Percentiles rank a stretch among this genome's conserved stretches.
These are phyloP conservation scores for Acinonyx jubatus DNA, from an alignment of 2,113 vertebrate genomes.

Conservation along the genomic window DNA sequence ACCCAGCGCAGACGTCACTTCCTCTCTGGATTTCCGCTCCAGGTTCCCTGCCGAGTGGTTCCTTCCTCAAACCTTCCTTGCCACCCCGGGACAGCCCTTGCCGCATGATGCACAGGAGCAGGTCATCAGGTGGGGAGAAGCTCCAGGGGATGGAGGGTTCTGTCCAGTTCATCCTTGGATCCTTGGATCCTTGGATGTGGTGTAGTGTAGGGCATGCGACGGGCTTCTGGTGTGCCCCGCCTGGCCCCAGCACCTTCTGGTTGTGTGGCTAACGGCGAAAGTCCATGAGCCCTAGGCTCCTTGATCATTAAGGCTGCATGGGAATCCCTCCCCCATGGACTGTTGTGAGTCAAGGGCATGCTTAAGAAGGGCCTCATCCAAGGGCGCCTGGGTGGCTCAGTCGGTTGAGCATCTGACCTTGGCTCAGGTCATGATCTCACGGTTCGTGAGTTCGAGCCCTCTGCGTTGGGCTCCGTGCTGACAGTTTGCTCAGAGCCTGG, in stretches of 20 bases:
- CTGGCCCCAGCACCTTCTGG: not conserved
- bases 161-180: not conserved
- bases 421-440: no score
- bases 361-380: not conserved
- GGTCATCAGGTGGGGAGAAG: not conserved
- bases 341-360: not conserved
- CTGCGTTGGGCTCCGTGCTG: no score
- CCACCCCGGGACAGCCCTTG: not conserved
- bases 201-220: accelerated
- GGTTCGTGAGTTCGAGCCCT: no score
- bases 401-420: no score
- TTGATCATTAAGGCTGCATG: not conserved
- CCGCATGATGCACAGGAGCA: accelerated
- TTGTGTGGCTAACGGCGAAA: not conserved
- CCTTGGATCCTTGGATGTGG: not conserved
- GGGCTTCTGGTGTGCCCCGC: not conserved
- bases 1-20: not conserved
- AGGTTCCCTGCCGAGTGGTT: not conserved
- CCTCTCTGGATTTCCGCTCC: not conserved
- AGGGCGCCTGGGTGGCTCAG: no score
- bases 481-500: no score
- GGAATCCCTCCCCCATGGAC: not conserved
- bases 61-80: not conserved
- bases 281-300: not conserved
- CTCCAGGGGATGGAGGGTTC: accelerated